Conservation (phyloP, 2,888 invertebrate species). For the Sarcophaga rosellei region DNA sequence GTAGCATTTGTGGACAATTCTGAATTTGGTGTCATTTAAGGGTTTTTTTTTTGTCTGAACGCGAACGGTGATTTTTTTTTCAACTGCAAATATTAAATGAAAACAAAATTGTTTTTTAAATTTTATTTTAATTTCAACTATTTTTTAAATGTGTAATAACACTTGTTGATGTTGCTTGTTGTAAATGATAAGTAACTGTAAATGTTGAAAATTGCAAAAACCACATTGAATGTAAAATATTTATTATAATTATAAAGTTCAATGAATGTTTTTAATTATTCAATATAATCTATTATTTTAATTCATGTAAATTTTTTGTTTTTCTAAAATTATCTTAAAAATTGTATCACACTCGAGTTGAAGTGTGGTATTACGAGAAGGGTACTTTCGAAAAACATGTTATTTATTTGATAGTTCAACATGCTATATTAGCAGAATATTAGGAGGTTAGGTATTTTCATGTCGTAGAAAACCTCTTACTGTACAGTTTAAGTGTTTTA, state of each 20-base stretch:
- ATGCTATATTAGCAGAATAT: too few species aligned
- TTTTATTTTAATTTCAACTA: not conserved
- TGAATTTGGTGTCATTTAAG: constrained; percentile 50
- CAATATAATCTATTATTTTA: constrained; percentile 7
- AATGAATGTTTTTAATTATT: constrained; percentile 35
- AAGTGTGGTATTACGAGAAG: not conserved
- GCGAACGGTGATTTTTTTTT: not conserved
- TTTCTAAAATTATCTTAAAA: constrained; percentile 45
- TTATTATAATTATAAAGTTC: not conserved
- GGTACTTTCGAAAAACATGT: not conserved
- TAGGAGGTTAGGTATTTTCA: too few species aligned
- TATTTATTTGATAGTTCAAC: not conserved
- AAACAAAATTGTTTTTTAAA: not conserved
- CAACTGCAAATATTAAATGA: not conserved
- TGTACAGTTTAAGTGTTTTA: too few species aligned
- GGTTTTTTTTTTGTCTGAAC: not conserved
- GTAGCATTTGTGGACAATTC: constrained; percentile 26
- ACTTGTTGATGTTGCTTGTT: not conserved
- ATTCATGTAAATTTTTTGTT: not conserved
- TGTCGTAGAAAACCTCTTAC: too few species aligned
- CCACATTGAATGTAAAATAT: too few species aligned
- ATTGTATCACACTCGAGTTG: constrained; percentile 35
- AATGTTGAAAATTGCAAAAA: too few species aligned
- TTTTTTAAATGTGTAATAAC: not conserved
- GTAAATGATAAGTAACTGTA: too few species aligned